These are phyloP conservation scores for Alligator mississippiensis DNA, from an alignment of 2,113 vertebrate species.

Conservation along the genomic window DNA sequence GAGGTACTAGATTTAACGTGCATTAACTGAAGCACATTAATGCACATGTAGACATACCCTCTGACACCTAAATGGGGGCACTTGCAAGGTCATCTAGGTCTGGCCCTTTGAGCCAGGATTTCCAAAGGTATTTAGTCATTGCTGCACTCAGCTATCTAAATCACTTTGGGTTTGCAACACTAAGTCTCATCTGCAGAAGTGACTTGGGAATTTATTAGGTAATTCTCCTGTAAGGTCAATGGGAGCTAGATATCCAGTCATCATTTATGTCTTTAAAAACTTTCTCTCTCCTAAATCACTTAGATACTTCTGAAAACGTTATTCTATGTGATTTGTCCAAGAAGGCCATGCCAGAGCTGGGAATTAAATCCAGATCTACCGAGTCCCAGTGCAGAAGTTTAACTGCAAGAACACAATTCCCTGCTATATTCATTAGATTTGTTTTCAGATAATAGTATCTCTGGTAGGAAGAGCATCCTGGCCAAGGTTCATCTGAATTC, in stretches of 20 bases:
- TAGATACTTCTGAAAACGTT: accelerated
- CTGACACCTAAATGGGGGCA: no score
- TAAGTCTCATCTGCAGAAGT: no score
- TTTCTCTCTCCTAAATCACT: background rate
- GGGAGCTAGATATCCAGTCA: background rate
- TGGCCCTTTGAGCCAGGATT: no score
- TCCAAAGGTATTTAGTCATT: no score
- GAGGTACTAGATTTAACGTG: no score
- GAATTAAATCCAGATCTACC: accelerated
- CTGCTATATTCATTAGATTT: background rate
- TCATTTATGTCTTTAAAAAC: background rate
- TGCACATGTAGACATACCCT: no score
- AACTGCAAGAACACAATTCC: accelerated
- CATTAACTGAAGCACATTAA: no score
- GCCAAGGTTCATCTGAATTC: background rate
- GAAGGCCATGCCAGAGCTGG: accelerated
- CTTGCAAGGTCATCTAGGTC: no score
- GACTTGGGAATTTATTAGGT: background rate
- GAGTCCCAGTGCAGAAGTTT: background rate
- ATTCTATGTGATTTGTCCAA: background rate
- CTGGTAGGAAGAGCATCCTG: background rate
- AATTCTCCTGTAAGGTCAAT: background rate
- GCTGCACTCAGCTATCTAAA: no score
- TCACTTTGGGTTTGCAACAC: no score
- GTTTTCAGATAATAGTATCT: no score